Evolutionary conservation across 30 jellyfish, hydroid and myxozoan species (phyloP).

Genomic region (Clytia hemisphaerica): DNA sequence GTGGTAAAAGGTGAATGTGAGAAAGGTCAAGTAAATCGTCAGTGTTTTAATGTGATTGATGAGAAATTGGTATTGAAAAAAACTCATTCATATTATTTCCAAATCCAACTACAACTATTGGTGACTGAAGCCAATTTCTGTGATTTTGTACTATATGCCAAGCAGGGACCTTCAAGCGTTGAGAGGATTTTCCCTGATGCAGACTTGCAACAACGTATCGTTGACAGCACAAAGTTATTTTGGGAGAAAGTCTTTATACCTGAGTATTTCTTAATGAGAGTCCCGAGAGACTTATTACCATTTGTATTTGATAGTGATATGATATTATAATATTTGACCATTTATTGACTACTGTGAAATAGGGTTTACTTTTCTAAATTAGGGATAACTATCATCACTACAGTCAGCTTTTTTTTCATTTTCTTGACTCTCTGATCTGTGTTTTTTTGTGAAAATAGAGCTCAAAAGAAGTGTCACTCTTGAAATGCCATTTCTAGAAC

Average conservation of each 20-base stretch:
- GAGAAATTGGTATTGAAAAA: conserved; percentile 28
- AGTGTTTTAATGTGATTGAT: conserved; percentile 35
- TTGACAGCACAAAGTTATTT: conserved; percentile 10
- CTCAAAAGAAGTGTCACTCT: too few relatives aligned
- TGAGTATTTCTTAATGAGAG: conserved; percentile 50
- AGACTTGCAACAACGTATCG: conserved; percentile 10
- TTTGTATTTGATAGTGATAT: too few relatives aligned
- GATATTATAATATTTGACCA: too few relatives aligned
- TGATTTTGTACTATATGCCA: conserved; percentile 54
- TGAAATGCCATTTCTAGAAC: too few relatives aligned
- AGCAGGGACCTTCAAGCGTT: conserved; percentile 51
- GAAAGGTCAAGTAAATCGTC: conserved; percentile 21
- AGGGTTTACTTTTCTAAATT: background rate
- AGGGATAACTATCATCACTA: background rate
- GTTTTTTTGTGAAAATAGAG: too few relatives aligned
- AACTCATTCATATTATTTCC: conserved; percentile 41
- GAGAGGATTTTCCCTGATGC: conserved; percentile 46
- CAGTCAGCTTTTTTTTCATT: background rate
- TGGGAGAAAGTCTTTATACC: conserved; percentile 63
- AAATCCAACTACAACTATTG: conserved; percentile 58
- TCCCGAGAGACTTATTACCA: conserved; percentile 52
- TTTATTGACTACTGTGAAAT: too few relatives aligned
- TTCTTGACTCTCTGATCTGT: background rate
- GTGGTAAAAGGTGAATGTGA: background rate
- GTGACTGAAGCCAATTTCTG: conserved; percentile 40